Conservation (phyloP, 2,888 invertebrate species). For the Drosophila kokeensis region DNA sequence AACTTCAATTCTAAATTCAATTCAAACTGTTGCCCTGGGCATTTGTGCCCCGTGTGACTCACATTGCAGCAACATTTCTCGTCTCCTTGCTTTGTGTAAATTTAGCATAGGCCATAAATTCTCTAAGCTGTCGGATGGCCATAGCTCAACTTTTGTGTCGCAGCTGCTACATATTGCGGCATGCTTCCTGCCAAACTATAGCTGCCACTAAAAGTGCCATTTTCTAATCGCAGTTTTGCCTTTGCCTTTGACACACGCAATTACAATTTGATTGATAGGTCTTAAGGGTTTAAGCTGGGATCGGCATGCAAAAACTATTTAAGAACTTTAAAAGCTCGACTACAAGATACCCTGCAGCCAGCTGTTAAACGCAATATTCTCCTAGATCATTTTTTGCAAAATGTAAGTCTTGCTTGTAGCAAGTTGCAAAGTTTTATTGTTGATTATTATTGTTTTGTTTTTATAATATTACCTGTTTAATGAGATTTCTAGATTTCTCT, state of each 20-base stretch:
- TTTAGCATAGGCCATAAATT: slow-evolving; percentile 56
- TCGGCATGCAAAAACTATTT: background rate
- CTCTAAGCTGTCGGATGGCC: slow-evolving; percentile 25
- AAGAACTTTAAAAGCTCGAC: background rate
- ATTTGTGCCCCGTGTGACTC: slow-evolving; percentile 9
- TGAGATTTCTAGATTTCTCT: background rate
- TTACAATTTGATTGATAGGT: slow-evolving; percentile 3
- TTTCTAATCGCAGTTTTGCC: slow-evolving; percentile 1
- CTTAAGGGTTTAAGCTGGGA: background rate
- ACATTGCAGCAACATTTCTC: slow-evolving; percentile 16
- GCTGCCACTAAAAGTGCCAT: slow-evolving; percentile 6
- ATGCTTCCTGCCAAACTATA: slow-evolving; percentile 30
- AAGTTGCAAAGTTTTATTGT: background rate
- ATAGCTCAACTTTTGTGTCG: slow-evolving; percentile 36
- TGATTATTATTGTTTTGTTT: background rate
- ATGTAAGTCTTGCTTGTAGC: background rate
- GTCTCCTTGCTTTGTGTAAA: slow-evolving; percentile 2
- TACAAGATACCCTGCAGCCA: background rate
- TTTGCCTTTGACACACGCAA: background rate
- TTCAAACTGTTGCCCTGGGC: slow-evolving; percentile 15
- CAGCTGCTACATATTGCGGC: slow-evolving; percentile 13
- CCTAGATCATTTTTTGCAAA: too few relatives aligned
- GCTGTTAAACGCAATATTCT: too few relatives aligned
- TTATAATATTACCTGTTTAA: background rate
- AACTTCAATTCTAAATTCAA: slow-evolving; percentile 1